Base-by-base conservation (phyloP, 2,888 invertebrate species). In the Eumerus sabulonum region DNA sequence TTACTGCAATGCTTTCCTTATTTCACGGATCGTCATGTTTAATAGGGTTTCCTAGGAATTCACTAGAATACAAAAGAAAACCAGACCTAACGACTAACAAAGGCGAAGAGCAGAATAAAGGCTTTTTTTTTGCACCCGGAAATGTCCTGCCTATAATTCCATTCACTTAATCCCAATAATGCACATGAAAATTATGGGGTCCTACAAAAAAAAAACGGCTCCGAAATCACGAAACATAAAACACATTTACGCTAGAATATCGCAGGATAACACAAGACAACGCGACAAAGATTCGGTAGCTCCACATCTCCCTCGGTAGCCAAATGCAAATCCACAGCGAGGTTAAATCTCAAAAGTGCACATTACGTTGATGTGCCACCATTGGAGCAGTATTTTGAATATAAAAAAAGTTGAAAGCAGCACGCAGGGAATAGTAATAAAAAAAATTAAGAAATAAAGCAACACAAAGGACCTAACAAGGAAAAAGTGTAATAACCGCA, bases 111-210 rank as follows among this genome's bases (percentile, higher is more conserved):
- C 40, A 45, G 68, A 66, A 67, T 67, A 40, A 60, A 60, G 76
- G 66, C 62, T 72, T 72, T 67, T 77, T n/a, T n/a, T n/a, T n/a
- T n/a, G n/a, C n/a, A n/a, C n/a, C 36, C 42, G 57, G 9, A 45
- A 63, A 27, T 57, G 53, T 68, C 60, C 62, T 66, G 72, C 47
- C 76, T 62, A 63, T 77, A 77, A 67, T 72, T 72, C 27, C 77
- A 47, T 59, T 73, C 73, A 57, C 59, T 77, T 73, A 77, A 77
- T 72, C 77, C 77, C 45, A 67, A 73, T 77, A 77, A 77, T 73
- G 77, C 77, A 77, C 73, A 77, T 68, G 77, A 40, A 77, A 77
- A 77, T 77, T 77, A 77, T 77, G 73, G 73, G 67, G 73, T 77
- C 73, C 67, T 67, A 62, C 63, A 73, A 57, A 77, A 72, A 73